phyloP scores from a whole-genome alignment of 2,888 invertebrate genomes.

The Terebella lapidaria region DNA sequence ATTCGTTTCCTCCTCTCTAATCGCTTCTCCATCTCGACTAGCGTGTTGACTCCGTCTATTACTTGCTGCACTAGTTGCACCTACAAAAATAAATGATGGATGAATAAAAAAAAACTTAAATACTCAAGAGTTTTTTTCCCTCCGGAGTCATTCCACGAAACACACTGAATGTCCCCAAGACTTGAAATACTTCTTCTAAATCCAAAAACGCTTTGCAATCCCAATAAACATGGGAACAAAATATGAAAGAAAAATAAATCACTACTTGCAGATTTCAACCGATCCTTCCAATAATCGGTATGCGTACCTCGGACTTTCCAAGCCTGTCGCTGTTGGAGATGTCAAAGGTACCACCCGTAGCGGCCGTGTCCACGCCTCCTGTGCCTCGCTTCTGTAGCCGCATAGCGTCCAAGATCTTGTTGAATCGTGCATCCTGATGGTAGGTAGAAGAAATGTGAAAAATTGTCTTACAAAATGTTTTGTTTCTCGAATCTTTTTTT shows the following conservation, averaged over 20 bases:
- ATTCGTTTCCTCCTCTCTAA: conserved; percentile 18
- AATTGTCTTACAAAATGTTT: too few relatives aligned
- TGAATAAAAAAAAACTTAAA: too few relatives aligned
- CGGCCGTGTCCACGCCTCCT: conserved; percentile 24
- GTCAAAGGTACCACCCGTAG: conserved; percentile 23
- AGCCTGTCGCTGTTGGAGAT: conserved; percentile 24
- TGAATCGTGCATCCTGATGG: conserved; percentile 6
- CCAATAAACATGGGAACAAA: not conserved
- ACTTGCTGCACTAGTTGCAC: conserved; percentile 21
- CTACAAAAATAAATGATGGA: conserved; percentile 13
- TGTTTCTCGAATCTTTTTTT: too few relatives aligned
- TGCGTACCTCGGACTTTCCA: conserved; percentile 25
- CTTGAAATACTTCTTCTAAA: too few relatives aligned
- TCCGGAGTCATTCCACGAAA: too few relatives aligned
- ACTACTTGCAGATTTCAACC: too few relatives aligned
- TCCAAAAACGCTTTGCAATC: too few relatives aligned
- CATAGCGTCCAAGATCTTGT: conserved; percentile 9
- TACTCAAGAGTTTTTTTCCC: too few relatives aligned
- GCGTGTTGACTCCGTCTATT: conserved; percentile 20
- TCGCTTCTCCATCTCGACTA: conserved; percentile 21
- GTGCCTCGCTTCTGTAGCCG: conserved; percentile 25
- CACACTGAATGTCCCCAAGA: too few relatives aligned
- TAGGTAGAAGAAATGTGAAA: not conserved
- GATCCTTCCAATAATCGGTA: too few relatives aligned
- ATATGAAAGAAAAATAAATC: not conserved